Evolutionary conservation across 2,113 vertebrate genomes (phyloP).

Genomic region (Actenoides lindsayi): DNA sequence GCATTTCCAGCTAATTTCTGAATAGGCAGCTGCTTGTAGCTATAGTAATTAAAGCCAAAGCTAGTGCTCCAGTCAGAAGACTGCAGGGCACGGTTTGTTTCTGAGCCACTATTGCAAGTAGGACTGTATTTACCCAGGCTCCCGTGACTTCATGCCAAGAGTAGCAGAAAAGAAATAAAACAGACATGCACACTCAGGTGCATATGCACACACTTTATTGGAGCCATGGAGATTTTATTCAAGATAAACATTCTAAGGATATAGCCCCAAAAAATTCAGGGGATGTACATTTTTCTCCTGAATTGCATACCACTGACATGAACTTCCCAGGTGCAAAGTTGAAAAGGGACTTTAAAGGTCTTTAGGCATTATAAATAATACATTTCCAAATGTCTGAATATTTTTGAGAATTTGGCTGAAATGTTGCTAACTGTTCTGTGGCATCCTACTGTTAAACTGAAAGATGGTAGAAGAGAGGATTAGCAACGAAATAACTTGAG

Average conservation of each 20-base stretch:
- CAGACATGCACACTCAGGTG: not conserved
- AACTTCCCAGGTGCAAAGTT: not conserved
- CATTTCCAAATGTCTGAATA: not conserved
- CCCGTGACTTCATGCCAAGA: not conserved
- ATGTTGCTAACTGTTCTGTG: not conserved
- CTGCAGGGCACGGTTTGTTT: not conserved
- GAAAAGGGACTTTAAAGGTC: not conserved
- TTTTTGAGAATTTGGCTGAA: not conserved
- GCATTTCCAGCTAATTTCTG: not conserved
- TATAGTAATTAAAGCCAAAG: constrained; percentile 11
- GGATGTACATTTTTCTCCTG: not conserved
- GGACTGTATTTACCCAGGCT: not conserved
- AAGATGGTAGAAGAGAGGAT: not conserved
- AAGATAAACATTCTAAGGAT: not conserved
- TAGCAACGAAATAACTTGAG: not conserved
- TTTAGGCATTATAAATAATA: not conserved
- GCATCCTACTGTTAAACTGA: not conserved
- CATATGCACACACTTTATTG: not conserved
- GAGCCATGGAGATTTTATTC: not conserved
- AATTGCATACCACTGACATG: not conserved
- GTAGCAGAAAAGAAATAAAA: not conserved
- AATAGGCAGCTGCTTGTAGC: not conserved
- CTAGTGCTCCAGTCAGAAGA: not conserved
- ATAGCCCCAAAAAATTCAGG: not conserved
- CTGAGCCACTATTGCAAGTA: not conserved